phyloP scores from a whole-genome alignment of 2,888 invertebrate genomes.

The Protophormia terraenovae region DNA sequence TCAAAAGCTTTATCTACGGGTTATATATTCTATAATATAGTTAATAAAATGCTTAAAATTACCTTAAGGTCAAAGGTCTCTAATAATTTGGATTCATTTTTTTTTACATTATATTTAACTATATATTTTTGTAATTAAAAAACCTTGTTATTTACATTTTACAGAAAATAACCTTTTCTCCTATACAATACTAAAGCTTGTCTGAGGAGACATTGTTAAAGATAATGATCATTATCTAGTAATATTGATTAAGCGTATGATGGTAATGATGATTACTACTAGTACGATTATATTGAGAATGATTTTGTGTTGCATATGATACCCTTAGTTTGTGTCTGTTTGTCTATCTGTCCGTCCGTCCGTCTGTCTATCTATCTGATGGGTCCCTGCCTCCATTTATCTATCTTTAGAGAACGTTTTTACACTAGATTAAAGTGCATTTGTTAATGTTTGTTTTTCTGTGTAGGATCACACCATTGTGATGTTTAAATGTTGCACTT shows the following conservation, averaged over 20 bases:
- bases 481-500: conserved; percentile 30
- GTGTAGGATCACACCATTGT: conserved; percentile 10
- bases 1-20: no score
- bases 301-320: background rate
- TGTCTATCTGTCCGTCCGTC: background rate
- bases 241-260: background rate
- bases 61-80: no score
- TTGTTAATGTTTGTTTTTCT: background rate
- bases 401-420: conserved; percentile 8
- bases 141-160: no score
- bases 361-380: background rate
- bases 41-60: no score
- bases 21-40: no score
- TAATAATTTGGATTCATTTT: no score
- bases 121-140: no score
- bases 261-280: background rate
- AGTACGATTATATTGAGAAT: background rate
- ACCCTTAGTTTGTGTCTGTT: background rate
- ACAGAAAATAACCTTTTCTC: no score
- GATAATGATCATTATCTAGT: conserved; percentile 19
- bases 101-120: no score
- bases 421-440: conserved; percentile 20
- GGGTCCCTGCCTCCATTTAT: background rate
- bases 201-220: background rate
- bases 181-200: no score